Percentiles rank a stretch among this genome's conserved stretches.
Conservation (phyloP, 2,888 invertebrate species). For the Chrysolina americana region DNA sequence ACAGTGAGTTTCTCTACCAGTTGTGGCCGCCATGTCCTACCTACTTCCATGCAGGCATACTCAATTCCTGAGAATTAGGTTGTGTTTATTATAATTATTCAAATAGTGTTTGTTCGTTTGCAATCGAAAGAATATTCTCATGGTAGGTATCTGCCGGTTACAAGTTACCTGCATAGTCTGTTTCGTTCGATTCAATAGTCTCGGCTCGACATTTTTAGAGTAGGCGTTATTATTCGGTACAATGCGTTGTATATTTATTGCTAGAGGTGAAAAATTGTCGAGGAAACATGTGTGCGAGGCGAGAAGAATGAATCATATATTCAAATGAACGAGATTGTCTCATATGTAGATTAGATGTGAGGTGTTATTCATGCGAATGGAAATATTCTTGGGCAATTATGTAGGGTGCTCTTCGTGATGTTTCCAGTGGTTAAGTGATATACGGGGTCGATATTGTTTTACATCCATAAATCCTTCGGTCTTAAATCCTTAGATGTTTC, state of each 20-base stretch:
- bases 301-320: conserved; percentile 31
- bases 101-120: not conserved
- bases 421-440: not conserved
- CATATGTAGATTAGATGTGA: conserved; percentile 27
- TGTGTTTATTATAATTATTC: not conserved
- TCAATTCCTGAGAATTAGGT: not conserved
- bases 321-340: conserved; percentile 30
- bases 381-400: not conserved
- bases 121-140: not conserved
- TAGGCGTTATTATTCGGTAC: conserved; percentile 26
- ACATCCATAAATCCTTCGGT: no score
- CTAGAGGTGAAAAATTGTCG: conserved; percentile 13
- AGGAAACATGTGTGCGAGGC: conserved; percentile 16
- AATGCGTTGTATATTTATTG: conserved; percentile 14
- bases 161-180: conserved; percentile 1
- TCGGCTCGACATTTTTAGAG: conserved; percentile 1
- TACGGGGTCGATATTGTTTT: not conserved
- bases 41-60: no score
- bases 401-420: not conserved
- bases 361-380: conserved; percentile 16
- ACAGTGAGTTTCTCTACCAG: no score
- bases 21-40: no score
- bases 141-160: not conserved
- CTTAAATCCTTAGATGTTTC: no score
- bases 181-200: conserved; percentile 18